phyloP scores from a whole-genome alignment of 1,140 invertebrate species.

The Ericerus pela region DNA sequence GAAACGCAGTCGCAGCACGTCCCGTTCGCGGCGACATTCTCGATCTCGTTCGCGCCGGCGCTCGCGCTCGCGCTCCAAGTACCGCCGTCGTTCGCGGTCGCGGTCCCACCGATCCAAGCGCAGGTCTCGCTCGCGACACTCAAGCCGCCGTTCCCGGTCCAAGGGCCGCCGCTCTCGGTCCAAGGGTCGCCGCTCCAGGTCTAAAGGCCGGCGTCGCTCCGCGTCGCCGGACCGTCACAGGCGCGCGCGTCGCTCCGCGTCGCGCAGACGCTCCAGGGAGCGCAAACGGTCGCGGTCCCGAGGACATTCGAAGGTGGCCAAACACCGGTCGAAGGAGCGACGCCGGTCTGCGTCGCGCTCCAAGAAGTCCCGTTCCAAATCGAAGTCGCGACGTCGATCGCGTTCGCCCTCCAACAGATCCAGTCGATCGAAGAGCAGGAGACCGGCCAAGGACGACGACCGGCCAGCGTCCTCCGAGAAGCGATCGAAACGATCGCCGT shows the following conservation, averaged over 20 bases:
- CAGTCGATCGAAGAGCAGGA: constrained; percentile 1
- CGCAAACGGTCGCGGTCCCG: constrained; percentile 1
- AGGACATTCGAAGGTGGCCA: neutral
- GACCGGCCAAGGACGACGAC: neutral
- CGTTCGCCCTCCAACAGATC: constrained; percentile 8
- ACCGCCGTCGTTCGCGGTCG: constrained; percentile 32
- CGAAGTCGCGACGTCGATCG: constrained; percentile 14
- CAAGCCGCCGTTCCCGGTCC: constrained; percentile 37
- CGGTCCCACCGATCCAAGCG: constrained; percentile 35
- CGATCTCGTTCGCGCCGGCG: constrained; percentile 42
- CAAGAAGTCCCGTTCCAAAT: neutral
- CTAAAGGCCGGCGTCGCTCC: constrained; percentile 44
- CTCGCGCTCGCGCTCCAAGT: constrained; percentile 42
- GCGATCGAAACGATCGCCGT: too few species aligned
- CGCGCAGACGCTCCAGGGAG: too few species aligned
- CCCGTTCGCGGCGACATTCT: constrained; percentile 38
- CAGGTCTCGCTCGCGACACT: constrained; percentile 26
- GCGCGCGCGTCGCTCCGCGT: too few species aligned
- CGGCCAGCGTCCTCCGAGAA: too few species aligned
- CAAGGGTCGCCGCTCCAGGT: constrained; percentile 39
- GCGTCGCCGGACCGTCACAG: too few species aligned
- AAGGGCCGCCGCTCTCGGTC: constrained; percentile 37
- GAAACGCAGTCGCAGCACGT: constrained; percentile 38
- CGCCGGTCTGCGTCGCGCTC: neutral
- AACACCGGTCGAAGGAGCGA: neutral